phyloP scores from a whole-genome alignment of 2,797 vertebrate genomes.

The Pipistrellus nathusii region DNA sequence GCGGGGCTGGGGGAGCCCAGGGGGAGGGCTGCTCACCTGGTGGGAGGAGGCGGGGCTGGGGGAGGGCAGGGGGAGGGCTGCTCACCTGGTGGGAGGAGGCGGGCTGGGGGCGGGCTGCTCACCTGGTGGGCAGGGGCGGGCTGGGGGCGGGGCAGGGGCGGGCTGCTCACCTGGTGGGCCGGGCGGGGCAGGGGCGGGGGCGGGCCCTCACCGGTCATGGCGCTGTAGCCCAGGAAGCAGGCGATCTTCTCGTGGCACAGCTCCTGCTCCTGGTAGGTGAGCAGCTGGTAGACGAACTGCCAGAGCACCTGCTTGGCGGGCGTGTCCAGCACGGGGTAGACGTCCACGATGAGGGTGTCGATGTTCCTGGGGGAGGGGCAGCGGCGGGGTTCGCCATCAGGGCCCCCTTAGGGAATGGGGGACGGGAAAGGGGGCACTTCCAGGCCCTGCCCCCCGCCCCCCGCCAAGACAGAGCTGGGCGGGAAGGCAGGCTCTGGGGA shows the following conservation, averaged over 20 bases:
- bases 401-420: accelerated
- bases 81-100: slow-evolving; percentile 82
- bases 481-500: not conserved
- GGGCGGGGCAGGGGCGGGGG: too few species aligned
- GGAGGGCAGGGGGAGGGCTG: not conserved
- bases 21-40: too few species aligned
- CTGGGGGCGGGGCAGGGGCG: too few species aligned
- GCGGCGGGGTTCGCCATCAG: not conserved
- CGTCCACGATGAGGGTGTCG: slow-evolving; percentile 97
- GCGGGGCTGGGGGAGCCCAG: too few species aligned
- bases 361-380: slow-evolving; percentile 91
- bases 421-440: not conserved
- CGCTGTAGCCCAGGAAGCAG: slow-evolving; percentile 95
- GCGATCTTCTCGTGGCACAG: slow-evolving; percentile 97
- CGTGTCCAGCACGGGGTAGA: slow-evolving; percentile 97
- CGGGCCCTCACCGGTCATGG: slow-evolving; percentile 87
- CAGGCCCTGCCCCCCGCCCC: not conserved
- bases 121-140: too few species aligned
- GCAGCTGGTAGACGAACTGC: slow-evolving; percentile 98
- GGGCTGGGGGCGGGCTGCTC: slow-evolving; percentile 36
- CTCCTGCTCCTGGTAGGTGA: slow-evolving; percentile 98
- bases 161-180: too few species aligned
- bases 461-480: not conserved
- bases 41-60: too few species aligned
- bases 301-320: slow-evolving; percentile 98